Conservation (phyloP, 2,797 vertebrate genomes). For the Melanotaenia pygmaea region DNA sequence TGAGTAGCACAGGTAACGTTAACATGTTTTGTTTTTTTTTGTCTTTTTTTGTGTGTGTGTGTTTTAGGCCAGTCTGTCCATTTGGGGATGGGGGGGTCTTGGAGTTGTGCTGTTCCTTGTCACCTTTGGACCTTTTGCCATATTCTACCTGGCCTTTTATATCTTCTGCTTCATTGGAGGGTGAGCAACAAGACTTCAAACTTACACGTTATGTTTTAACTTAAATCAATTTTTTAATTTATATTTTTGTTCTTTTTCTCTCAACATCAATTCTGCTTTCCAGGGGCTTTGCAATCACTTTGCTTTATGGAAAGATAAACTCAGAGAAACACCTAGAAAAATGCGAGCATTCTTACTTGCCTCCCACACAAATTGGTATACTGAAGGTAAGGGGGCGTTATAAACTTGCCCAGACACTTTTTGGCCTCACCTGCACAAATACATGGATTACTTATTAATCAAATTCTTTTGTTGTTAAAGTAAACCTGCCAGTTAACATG, state of each 20-base stretch:
- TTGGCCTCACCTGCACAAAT: constrained; percentile 12
- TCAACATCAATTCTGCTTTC: constrained; percentile 48
- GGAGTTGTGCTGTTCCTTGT: constrained; percentile 95
- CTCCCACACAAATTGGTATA: constrained; percentile 89
- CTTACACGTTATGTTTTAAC: background rate
- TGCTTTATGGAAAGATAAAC: constrained; percentile 98
- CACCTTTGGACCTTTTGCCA: constrained; percentile 98
- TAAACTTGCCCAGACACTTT: background rate
- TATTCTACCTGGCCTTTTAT: constrained; percentile 99
- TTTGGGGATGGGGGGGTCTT: constrained; percentile 99
- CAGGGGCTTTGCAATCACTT: constrained; percentile 94
- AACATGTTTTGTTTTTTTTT: background rate
- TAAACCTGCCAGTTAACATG: background rate
- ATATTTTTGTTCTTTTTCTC: background rate
- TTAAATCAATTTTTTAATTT: background rate
- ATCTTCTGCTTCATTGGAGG: constrained; percentile 98
- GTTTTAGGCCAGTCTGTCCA: constrained; percentile 95
- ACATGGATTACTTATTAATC: background rate
- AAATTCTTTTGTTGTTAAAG: background rate
- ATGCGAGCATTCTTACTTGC: constrained; percentile 96
- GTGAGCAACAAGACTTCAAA: constrained; percentile 82
- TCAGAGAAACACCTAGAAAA: constrained; percentile 96
- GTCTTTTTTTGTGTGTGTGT: constrained; percentile 12
- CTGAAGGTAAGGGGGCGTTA: constrained; percentile 84
- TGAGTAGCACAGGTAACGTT: no score